These are phyloP conservation scores for Synaphobranchus kaupii DNA, from an alignment of 2,797 vertebrate species.

Conservation along the genomic window DNA sequence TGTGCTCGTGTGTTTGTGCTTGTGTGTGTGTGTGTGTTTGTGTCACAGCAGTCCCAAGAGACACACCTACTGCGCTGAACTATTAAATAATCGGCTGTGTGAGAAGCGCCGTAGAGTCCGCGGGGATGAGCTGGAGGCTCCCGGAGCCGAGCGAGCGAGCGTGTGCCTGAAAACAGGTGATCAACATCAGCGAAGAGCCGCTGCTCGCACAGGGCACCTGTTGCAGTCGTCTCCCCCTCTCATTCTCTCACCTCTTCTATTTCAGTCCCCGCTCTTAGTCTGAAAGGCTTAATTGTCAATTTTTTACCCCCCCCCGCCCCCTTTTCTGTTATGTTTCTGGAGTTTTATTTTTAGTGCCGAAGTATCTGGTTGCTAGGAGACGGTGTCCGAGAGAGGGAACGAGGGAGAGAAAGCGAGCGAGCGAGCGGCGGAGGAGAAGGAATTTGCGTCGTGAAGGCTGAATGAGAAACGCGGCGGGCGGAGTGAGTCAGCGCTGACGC, in stretches of 20 bases:
- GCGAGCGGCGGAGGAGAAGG: conserved; percentile 4
- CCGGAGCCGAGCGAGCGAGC: neutral
- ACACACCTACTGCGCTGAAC: neutral
- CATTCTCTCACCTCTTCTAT: neutral
- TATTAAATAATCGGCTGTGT: neutral
- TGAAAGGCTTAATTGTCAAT: conserved; percentile 10
- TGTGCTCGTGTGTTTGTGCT: neutral
- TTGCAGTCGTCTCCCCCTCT: neutral
- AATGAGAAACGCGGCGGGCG: neutral
- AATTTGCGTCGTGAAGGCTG: neutral
- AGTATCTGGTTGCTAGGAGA: conserved; percentile 19
- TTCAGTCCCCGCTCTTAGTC: neutral
- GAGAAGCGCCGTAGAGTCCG: neutral
- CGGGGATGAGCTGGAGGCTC: neutral
- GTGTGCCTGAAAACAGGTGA: neutral
- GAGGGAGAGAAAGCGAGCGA: conserved; percentile 10
- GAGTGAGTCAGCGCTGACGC: conserved; percentile 4
- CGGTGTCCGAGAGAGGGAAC: conserved; percentile 11
- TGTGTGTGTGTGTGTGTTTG: neutral
- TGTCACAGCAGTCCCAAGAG: neutral
- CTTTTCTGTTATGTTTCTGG: neutral
- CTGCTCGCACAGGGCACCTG: neutral
- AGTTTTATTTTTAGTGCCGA: conserved; percentile 16
- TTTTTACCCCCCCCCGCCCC: neutral
- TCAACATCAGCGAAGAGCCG: neutral